Conservation (phyloP, 2,888 invertebrate genomes). For the Phengaris alcon region DNA sequence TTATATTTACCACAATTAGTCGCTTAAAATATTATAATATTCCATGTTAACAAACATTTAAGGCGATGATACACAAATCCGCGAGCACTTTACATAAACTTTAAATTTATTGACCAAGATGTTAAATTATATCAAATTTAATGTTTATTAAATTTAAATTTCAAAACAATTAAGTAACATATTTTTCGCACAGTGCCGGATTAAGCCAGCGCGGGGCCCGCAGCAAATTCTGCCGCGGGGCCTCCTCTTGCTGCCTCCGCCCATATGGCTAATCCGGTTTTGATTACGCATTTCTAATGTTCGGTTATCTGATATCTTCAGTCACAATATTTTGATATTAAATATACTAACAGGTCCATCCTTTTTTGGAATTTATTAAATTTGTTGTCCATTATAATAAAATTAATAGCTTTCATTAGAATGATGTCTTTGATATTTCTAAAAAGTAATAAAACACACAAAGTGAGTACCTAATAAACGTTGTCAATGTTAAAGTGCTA, state of each 20-base stretch:
- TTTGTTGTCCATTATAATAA: neutral
- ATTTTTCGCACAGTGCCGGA: neutral
- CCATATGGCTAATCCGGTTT: no score
- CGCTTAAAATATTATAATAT: no score
- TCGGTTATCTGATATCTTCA: neutral
- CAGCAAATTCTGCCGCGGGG: no score
- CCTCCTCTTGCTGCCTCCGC: no score
- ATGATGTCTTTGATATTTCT: neutral
- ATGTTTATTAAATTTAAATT: constrained; percentile 4
- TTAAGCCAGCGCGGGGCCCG: no score
- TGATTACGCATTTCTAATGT: neutral
- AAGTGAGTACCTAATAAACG: neutral
- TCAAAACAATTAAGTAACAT: constrained; percentile 18
- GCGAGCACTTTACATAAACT: constrained; percentile 2
- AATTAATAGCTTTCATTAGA: constrained; percentile 12
- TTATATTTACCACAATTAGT: no score
- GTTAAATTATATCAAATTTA: constrained; percentile 17
- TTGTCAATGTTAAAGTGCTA: neutral
- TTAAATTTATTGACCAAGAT: constrained; percentile 8
- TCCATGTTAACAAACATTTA: neutral
- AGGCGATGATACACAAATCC: neutral
- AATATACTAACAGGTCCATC: constrained; percentile 9
- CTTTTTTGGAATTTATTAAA: neutral
- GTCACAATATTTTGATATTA: neutral
- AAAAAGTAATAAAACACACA: constrained; percentile 1